A percentile compares a stretch with the other conserved stretches of the same genome.
These are phyloP conservation scores for Megaceryle alcyon DNA, from an alignment of 2,797 vertebrate genomes.

Conservation along the genomic window DNA sequence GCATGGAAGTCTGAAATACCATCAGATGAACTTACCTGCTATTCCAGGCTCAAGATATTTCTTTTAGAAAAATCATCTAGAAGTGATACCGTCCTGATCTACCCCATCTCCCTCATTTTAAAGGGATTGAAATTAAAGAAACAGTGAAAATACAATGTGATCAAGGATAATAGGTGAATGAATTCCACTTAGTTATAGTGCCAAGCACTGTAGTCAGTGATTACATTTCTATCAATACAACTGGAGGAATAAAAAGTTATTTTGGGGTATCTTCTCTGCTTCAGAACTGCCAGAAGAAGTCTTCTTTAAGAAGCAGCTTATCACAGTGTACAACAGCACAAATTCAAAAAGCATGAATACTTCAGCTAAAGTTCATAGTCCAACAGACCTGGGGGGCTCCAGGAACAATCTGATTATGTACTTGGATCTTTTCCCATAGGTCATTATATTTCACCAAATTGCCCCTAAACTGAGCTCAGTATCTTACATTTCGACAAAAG, in stretches of 20 bases:
- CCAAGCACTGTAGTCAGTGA: background rate
- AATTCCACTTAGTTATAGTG: background rate
- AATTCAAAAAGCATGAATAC: background rate
- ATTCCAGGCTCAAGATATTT: background rate
- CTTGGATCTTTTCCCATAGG: background rate
- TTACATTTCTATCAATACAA: background rate
- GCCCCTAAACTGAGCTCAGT: background rate
- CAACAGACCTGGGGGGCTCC: background rate
- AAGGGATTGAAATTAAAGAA: background rate
- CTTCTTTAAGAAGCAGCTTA: background rate
- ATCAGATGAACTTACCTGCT: background rate
- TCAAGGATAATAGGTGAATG: background rate
- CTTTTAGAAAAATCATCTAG: background rate
- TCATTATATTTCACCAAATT: background rate
- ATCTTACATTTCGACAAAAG: background rate
- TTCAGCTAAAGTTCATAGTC: background rate
- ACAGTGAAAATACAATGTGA: background rate
- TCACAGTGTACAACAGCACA: background rate
- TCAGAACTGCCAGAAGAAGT: background rate
- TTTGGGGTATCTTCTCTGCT: background rate
- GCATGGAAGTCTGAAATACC: background rate
- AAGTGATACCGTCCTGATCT: background rate
- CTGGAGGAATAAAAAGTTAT: background rate
- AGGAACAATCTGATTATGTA: background rate
- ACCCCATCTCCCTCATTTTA: background rate